Base-by-base conservation (phyloP, 2,888 invertebrate species). In the Geotrupes spiniger region DNA sequence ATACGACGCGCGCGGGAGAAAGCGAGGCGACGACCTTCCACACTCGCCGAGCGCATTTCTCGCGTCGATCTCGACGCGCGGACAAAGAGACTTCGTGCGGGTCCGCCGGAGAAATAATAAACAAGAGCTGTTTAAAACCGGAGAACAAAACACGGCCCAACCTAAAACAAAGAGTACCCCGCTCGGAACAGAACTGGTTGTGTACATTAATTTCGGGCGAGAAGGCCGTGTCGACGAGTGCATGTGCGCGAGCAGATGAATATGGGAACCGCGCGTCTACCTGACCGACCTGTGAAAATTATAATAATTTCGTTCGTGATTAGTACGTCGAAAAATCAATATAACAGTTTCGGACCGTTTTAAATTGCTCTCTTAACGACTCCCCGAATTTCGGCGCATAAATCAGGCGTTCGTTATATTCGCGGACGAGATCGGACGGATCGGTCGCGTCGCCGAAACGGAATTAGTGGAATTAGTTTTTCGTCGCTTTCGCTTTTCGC, bases 171-270 rank as follows among this genome's bases (percentile, higher is more conserved):
- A 69, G 67, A 68, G 62, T 61, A 60, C 58, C 59, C 61, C 57
- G 60, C 62, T 53, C 54, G 49, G 49, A 28, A 38, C 39, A 58
- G 62, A 71, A 70, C 71, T 71, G 71, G 71, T 71, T 71, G 70
- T 71, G 69, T 70, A 69, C 71, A 71, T 71, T 70, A 70, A 71
- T 71, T 71, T 70, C 63, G 69, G 69, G 61, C 60, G 60, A 57
- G 59, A 61, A 61, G 60, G 59, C 59, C 58, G 58, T 54, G 50
- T 47, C 46, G 49, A 12, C 14, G 38, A 14, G 16, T 42, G 38
- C 29, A 36, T 36, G 17, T 33, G 38, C n/a, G n/a, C 53, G 36
- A 51, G 50, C 27, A 39, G 57, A 46, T 50, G 47, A 46, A 56
- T 53, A 53, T 57, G 56, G 56, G 58, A 57, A 57, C 55, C 54